Base-by-base conservation (phyloP, 2,888 invertebrate species). In the Monopis laevigella region DNA sequence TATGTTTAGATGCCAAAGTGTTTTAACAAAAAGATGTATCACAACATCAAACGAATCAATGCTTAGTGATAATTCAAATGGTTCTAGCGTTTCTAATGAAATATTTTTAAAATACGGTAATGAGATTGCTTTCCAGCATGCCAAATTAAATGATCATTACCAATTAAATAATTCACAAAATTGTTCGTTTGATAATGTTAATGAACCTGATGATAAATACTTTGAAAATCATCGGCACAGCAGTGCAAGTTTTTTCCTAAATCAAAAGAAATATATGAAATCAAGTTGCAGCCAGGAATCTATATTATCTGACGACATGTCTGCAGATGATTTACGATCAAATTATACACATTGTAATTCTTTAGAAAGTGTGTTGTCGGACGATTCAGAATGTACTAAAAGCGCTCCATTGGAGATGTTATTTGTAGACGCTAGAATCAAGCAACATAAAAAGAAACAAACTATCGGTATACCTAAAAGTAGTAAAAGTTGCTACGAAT, bases 181-280 rank as follows among this genome's bases (percentile, higher is more conserved):
- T 42, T 75, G 78, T 46, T 81, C 81, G 0, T 73, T 57, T 43
- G 82, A 82, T 51, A 82, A 82, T 42, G 52, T 82, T 0, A 58
- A 80, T 32, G 80, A 68, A 34, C 54, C 62, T 0, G 67, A 78
- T 41, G 64, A 60, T 2, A 55, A 63, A 5, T 78, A 77, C 54
- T 59, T 86, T 30, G 86, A 85, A 42, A 82, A 82, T 1, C 84
- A 86, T 38, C 69, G 86, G 21, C 85, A 86, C 39, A 91, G 88
- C 29, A 89, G 90, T 53, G 92, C 92, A 3, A 92, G 92, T 53
- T 93, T 93, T 70, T 92, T 92, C 52, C 61, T 92, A 16, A 89
- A 89, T 42, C 88, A 86, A 42, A 84, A 86, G 48, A 84, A 82
- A 44, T 83, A 83, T 46, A 81, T 83, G 68, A 85, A 85, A 45